These are phyloP conservation scores for Brotula barbata DNA, from an alignment of 2,797 vertebrate species.

Conservation along the genomic window DNA sequence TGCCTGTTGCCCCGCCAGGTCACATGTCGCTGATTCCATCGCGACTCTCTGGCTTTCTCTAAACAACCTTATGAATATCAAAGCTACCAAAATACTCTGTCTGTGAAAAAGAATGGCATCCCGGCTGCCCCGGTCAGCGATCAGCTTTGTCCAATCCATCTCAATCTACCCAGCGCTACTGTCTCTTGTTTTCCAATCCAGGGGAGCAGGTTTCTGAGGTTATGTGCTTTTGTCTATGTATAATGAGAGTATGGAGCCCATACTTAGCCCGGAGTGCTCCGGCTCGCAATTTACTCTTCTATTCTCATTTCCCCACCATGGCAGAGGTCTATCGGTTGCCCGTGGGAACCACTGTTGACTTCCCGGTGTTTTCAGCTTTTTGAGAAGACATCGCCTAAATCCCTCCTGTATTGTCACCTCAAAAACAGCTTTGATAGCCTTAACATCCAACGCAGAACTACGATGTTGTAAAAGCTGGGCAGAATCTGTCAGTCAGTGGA, in stretches of 20 bases:
- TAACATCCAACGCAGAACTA: not conserved
- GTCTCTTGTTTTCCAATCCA: slow-evolving; percentile 47
- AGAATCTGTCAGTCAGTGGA: too few species aligned
- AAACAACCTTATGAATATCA: slow-evolving; percentile 61
- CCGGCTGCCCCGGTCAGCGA: slow-evolving; percentile 41
- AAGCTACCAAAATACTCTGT: slow-evolving; percentile 38
- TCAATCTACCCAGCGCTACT: slow-evolving; percentile 45
- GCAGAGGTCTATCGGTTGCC: slow-evolving; percentile 66
- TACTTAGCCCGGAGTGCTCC: slow-evolving; percentile 38
- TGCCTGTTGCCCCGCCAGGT: too few species aligned
- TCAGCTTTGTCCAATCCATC: slow-evolving; percentile 52
- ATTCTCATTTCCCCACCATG: slow-evolving; percentile 65
- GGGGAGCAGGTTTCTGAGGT: slow-evolving; percentile 18
- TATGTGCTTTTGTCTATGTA: slow-evolving; percentile 30
- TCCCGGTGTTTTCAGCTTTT: slow-evolving; percentile 56
- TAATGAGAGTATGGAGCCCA: slow-evolving; percentile 39
- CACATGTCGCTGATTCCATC: slow-evolving; percentile 49
- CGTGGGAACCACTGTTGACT: slow-evolving; percentile 57
- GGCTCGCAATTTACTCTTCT: slow-evolving; percentile 59
- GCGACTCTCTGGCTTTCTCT: slow-evolving; percentile 24
- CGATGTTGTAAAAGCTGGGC: not conserved
- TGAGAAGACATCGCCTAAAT: slow-evolving; percentile 52
- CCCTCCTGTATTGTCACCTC: slow-evolving; percentile 51
- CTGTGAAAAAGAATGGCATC: slow-evolving; percentile 33
- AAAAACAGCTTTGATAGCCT: slow-evolving; percentile 40